A percentile compares a stretch with the other conserved stretches of the same genome.
These are phyloP conservation scores for Acanthis flammea DNA, from an alignment of 2,797 vertebrate species.

Conservation along the genomic window DNA sequence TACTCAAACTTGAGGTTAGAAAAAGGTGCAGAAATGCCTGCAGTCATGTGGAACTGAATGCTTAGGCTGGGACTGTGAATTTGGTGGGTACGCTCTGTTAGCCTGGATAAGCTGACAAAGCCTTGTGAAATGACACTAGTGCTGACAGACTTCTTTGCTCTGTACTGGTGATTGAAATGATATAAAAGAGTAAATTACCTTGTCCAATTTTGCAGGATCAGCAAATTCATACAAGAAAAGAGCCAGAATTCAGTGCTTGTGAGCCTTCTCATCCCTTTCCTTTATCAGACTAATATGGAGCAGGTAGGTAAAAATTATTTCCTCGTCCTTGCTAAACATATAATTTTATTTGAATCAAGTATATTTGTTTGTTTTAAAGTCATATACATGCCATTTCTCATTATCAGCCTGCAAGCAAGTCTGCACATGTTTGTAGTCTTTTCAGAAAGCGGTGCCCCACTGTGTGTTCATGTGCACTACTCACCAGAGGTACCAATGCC, in stretches of 20 bases:
- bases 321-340: background rate
- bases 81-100: background rate
- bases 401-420: background rate
- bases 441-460: fast-evolving
- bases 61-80: background rate
- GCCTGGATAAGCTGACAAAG: background rate
- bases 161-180: background rate
- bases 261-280: slow-evolving; percentile 87
- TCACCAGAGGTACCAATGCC: background rate
- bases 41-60: background rate
- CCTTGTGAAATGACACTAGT: background rate
- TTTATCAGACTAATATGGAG: slow-evolving; percentile 81
- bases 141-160: background rate
- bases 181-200: background rate
- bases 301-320: slow-evolving; percentile 75
- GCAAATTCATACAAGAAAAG: slow-evolving; percentile 89
- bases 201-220: slow-evolving; percentile 78
- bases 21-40: background rate
- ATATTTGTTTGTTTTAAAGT: background rate
- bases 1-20: background rate
- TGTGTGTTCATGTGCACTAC: fast-evolving
- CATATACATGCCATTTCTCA: background rate
- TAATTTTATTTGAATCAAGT: background rate
- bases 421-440: background rate
- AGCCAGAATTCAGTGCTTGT: slow-evolving; percentile 92